Evolutionary conservation across 2,113 vertebrate species (phyloP).

Genomic region (Pangasianodon hypophthalmus): DNA sequence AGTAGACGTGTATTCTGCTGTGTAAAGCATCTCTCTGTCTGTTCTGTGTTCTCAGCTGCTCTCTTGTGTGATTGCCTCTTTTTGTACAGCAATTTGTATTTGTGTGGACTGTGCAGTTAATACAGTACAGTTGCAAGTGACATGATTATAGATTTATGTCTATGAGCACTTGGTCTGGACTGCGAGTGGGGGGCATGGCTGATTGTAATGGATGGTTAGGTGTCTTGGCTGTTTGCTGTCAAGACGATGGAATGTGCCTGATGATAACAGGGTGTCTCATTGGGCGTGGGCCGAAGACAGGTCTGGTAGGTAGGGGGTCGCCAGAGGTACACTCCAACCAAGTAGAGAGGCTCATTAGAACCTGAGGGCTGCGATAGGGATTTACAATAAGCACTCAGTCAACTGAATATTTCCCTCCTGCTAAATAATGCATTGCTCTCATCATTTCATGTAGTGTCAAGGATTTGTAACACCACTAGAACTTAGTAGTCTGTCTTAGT

Average conservation of each 20-base stretch:
- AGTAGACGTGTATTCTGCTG: not conserved
- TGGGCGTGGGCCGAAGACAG: not conserved
- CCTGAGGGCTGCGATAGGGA: slow-evolving; percentile 9
- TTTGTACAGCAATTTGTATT: slow-evolving; percentile 27
- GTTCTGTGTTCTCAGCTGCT: not conserved
- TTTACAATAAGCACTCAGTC: slow-evolving; percentile 41
- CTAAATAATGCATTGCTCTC: slow-evolving; percentile 51
- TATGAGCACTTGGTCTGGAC: slow-evolving; percentile 40
- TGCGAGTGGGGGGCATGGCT: slow-evolving; percentile 40
- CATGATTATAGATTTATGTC: slow-evolving; percentile 50
- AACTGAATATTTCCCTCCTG: slow-evolving; percentile 12
- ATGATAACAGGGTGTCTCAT: slow-evolving; percentile 26
- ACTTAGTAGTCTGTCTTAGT: slow-evolving; percentile 40
- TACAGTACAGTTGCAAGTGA: slow-evolving; percentile 35
- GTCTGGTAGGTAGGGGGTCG: slow-evolving; percentile 31
- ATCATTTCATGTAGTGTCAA: slow-evolving; percentile 50
- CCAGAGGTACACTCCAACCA: slow-evolving; percentile 35
- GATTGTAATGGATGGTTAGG: slow-evolving; percentile 57
- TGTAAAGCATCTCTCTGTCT: not conserved
- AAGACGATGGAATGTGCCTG: slow-evolving; percentile 34
- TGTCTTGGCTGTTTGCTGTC: slow-evolving; percentile 49
- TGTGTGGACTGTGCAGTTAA: slow-evolving; percentile 12
- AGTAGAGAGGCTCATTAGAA: slow-evolving; percentile 36
- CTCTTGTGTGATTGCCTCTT: slow-evolving; percentile 23
- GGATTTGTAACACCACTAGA: slow-evolving; percentile 43